A percentile compares a stretch with the other conserved stretches of the same genome.
phyloP scores from a whole-genome alignment of 2,888 invertebrate genomes.

The Drosophila vallismaia region DNA sequence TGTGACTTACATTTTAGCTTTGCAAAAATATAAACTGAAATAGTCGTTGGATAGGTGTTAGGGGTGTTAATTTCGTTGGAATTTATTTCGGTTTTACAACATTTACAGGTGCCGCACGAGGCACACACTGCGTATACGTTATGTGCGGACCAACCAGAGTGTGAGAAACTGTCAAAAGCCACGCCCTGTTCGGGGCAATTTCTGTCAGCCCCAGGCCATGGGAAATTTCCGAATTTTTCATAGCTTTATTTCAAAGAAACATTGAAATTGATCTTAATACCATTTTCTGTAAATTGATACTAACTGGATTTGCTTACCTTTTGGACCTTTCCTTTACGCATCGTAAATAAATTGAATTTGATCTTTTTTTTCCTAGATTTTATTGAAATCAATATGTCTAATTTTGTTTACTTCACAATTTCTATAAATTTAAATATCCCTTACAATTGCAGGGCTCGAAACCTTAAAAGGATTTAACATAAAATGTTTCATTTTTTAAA shows the following conservation, averaged over 20 bases:
- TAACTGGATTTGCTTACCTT: constrained; percentile 23
- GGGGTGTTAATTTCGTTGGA: constrained; percentile 66
- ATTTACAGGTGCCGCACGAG: constrained; percentile 46
- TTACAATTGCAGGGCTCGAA: no score
- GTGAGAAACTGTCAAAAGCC: constrained; percentile 53
- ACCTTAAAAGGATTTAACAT: background rate
- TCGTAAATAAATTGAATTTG: background rate
- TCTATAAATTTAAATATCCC: background rate
- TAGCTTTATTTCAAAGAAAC: background rate
- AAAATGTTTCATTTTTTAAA: background rate
- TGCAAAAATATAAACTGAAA: no score
- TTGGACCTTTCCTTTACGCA: background rate
- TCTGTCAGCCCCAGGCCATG: background rate
- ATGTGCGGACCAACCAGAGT: constrained; percentile 20
- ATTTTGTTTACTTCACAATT: background rate
- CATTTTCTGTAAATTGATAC: constrained; percentile 21
- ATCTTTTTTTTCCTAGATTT: background rate
- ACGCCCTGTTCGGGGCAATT: constrained; percentile 11
- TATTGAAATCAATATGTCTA: background rate
- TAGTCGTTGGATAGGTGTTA: no score
- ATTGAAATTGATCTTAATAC: constrained; percentile 11
- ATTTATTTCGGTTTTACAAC: constrained; percentile 64
- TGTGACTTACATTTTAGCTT: constrained; percentile 62
- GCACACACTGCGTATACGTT: constrained; percentile 2
- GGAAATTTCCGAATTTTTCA: constrained; percentile 13